Evolutionary conservation across 2,797 vertebrate genomes (phyloP), one percentile per base, ranked within the genome.

Genomic region (Molossus alvarezi): DNA sequence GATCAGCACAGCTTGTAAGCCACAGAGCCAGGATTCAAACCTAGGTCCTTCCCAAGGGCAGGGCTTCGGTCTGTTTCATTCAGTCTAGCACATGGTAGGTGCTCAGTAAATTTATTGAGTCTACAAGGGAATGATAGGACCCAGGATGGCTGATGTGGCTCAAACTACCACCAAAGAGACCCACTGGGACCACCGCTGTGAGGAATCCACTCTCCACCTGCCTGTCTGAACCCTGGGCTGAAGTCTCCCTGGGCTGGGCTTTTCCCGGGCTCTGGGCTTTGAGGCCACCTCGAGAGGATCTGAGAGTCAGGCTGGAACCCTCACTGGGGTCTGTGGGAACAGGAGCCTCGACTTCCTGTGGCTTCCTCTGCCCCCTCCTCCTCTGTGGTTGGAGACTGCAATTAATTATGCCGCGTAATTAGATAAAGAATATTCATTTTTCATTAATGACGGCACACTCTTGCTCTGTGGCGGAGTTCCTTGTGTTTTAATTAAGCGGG

Each of bases 401-500:
- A 72, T 98, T 98, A 98, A 98, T 98, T 97, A 97, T 83, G 92
- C 95, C 9, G 0, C 94, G 94, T 98, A 98, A 98, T 98, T 97
- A 98, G 97, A 80, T 97, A 97, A 97, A 95, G 93, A 98, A 98
- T 98, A 98, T 98, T 98, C 98, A 91, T 95, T 91, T 97, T 94
- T 97, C 98, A 76, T 97, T 96, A 97, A 98, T 87, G 97, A 97
- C 57, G 73, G 97, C 85, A 95, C 95, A 97, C 97, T 69, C 95
- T 92, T 90, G 48, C 95, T 96, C 98, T 92, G 98, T 95, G 88
- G 97, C 95, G 95, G 76, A 95, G 98, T 97, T 97, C 96, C 98
- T 95, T 69, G 86, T 97, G 98, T 98, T 96, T 97, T 97, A 96
- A 98, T 98, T 98, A 98, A 96, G 98, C 98, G 90, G 98, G 94